A percentile compares a stretch with the other conserved stretches of the same genome.
These are phyloP conservation scores for Lophius americanus DNA, from an alignment of 2,797 vertebrate genomes.

Conservation along the genomic window DNA sequence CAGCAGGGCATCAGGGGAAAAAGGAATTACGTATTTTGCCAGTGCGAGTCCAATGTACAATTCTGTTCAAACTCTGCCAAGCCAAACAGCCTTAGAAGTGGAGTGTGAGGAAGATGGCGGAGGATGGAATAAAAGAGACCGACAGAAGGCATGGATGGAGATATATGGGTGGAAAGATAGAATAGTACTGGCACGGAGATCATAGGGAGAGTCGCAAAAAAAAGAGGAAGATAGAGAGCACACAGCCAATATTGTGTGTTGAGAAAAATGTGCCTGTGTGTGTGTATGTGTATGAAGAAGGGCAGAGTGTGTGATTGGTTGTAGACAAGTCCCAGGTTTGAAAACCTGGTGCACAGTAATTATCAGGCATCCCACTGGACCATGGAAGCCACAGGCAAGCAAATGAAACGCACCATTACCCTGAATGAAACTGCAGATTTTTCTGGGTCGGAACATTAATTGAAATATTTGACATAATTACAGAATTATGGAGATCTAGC, in stretches of 20 bases:
- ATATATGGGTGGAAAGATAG: constrained; percentile 59
- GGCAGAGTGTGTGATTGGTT: constrained; percentile 1
- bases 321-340: constrained; percentile 15
- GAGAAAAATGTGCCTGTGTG: too few species aligned
- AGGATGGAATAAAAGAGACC: constrained; percentile 43
- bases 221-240: constrained; percentile 12
- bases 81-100: constrained; percentile 55
- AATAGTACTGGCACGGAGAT: constrained; percentile 61
- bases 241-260: constrained; percentile 40
- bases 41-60: constrained; percentile 57
- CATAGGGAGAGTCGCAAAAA: constrained; percentile 40
- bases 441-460: too few species aligned
- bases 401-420: too few species aligned
- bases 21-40: constrained; percentile 49
- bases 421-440: too few species aligned
- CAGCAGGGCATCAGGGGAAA: constrained; percentile 52
- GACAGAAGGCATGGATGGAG: constrained; percentile 63
- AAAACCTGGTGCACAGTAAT: constrained; percentile 35
- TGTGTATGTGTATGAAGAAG: background rate
- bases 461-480: too few species aligned
- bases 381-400: background rate
- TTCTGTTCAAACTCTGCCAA: constrained; percentile 61
- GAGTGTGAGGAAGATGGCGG: constrained; percentile 27
- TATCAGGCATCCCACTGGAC: constrained; percentile 30
- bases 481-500: too few species aligned